Percentiles rank a stretch among this genome's conserved stretches.
phyloP scores from a whole-genome alignment of 2,888 invertebrate species.

The Drosophila anceps region DNA sequence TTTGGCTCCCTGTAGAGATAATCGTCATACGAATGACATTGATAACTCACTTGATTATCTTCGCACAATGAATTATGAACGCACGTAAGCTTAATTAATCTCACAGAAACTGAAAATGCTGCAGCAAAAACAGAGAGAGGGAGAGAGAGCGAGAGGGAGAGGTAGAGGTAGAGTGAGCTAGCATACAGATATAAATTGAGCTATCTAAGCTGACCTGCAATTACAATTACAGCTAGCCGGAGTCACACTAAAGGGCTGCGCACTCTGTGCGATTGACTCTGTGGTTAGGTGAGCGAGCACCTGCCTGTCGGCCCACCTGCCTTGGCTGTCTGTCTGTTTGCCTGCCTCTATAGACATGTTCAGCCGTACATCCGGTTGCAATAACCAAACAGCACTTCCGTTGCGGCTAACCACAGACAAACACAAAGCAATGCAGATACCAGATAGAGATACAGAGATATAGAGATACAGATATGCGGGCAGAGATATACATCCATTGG shows the following conservation, averaged over 20 bases:
- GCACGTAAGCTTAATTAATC: not conserved
- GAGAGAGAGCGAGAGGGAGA: not conserved
- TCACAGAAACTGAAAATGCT: not conserved
- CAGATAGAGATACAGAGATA: conserved; percentile 1
- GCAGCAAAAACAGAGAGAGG: not conserved
- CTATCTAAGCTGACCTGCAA: conserved; percentile 34
- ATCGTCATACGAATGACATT: not conserved
- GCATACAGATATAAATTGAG: conserved; percentile 19
- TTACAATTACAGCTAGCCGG: conserved; percentile 25
- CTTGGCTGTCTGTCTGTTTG: not conserved
- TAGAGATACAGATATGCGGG: conserved; percentile 1
- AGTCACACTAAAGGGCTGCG: not conserved
- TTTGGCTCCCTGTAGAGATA: not conserved
- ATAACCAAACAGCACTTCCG: conserved; percentile 47
- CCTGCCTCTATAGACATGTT: conserved; percentile 21
- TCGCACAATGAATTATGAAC: not conserved
- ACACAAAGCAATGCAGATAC: conserved; percentile 13
- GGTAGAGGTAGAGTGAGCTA: not conserved
- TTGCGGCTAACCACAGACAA: conserved; percentile 38
- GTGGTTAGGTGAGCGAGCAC: conserved; percentile 20
- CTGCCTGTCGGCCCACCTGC: not conserved
- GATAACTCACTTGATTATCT: conserved; percentile 10
- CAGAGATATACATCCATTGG: not conserved
- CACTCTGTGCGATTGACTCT: conserved; percentile 25
- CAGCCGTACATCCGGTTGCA: conserved; percentile 39